These are phyloP conservation scores for Metalampra italica DNA, from an alignment of 2,888 invertebrate species.

Conservation along the genomic window DNA sequence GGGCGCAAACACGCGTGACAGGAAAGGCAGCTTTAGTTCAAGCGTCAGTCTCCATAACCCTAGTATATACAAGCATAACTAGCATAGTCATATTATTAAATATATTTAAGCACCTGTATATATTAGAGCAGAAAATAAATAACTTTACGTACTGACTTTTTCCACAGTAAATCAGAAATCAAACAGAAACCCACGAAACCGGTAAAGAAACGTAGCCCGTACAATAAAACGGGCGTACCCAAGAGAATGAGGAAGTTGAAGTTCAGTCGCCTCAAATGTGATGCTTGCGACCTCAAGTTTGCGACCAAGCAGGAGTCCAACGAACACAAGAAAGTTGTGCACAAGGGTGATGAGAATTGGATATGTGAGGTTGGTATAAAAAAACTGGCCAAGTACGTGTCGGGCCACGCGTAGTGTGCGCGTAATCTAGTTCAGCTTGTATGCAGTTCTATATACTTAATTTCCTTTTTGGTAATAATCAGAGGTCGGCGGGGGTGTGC, in stretches of 20 bases:
- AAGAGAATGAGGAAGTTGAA: not conserved
- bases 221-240: not conserved
- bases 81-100: no score
- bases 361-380: slow-evolving; percentile 38
- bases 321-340: slow-evolving; percentile 29
- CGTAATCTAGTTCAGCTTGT: no score
- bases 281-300: slow-evolving; percentile 33
- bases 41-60: no score
- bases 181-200: not conserved
- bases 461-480: no score
- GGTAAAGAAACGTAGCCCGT: not conserved
- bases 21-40: no score
- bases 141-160: no score
- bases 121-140: no score
- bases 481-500: no score
- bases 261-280: not conserved
- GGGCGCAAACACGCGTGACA: no score
- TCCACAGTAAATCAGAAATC: not conserved
- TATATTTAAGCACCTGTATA: no score
- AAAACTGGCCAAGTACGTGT: not conserved
- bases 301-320: slow-evolving; percentile 25
- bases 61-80: no score
- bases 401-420: not conserved
- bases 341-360: slow-evolving; percentile 27
- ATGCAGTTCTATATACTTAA: no score